Evolutionary conservation across 2,888 invertebrate genomes (phyloP), one percentile per base, ranked within the genome.

Genomic region (Coleophora flavipennella): DNA sequence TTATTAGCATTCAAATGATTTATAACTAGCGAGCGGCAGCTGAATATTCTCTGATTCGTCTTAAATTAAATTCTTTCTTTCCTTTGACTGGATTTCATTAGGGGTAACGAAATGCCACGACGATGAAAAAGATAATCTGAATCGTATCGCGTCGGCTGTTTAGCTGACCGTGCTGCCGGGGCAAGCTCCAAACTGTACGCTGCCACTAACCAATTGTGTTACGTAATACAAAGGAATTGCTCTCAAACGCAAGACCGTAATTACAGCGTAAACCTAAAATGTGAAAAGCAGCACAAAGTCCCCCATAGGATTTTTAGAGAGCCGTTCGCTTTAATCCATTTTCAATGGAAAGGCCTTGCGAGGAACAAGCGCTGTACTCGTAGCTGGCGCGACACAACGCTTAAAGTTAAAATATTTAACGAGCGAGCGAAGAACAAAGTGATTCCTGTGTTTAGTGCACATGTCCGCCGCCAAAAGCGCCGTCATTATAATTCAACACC

Each of bases 1-100:
- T 84, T 81, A 84, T 84, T 84, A 84, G 80, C 83, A 84, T 84
- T 81, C 80, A 83, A 83, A 84, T 81, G 80, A 84, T 84, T 84
- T 81, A 84, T 83, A 83, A 83, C 81, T 81, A 80, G 80, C 75
- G 64, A 72, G 74, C 68, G 76, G 78, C 77, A 77, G 77, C 77
- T 80, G 81, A 80, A 81, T 79, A 81, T 80, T 79, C 80, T 80
- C 79, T 77, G 80, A 84, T 83, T 80, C 80, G 70, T 69, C 78
- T 78, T 79, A 81, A 84, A 83, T 81, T 80, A 81, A 83, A 81
- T 81, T 84, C 76, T 83, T 81, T 80, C 76, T 76, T 81, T 76
- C 77, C 77, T 81, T 81, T 80, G 76, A 75, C 69, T 70, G 75
- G 76, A 76, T 81, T 83, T 81, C 79, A 80, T 83, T 81, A 80